Conservation (phyloP, 1,140 invertebrate genomes). For the Melitaea cinxia region DNA sequence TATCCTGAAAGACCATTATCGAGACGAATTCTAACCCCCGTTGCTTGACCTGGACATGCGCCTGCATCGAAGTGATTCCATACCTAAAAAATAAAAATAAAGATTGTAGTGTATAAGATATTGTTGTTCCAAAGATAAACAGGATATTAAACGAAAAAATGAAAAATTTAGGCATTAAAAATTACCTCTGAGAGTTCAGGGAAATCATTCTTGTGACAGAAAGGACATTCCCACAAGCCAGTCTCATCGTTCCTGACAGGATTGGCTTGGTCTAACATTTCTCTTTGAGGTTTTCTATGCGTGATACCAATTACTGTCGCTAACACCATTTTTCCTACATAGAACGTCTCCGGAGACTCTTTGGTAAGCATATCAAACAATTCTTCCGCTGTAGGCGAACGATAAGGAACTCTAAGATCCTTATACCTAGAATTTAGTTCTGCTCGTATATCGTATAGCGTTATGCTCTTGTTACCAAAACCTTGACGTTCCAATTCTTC, state of each 20-base stretch:
- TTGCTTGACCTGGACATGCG: conserved; percentile 96
- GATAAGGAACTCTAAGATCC: conserved; percentile 92
- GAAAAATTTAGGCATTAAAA: no score
- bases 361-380: conserved; percentile 98
- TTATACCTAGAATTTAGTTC: conserved; percentile 98
- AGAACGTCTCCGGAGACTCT: conserved; percentile 97
- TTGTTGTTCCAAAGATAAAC: no score
- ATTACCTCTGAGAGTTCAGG: conserved; percentile 94
- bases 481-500: conserved; percentile 97
- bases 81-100: conserved; percentile 71
- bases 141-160: no score
- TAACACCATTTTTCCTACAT: conserved; percentile 93
- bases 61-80: conserved; percentile 99
- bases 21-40: conserved; percentile 93
- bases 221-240: conserved; percentile 98
- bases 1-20: conserved; percentile 98
- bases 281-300: conserved; percentile 93
- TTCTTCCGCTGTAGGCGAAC: conserved; percentile 91
- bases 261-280: conserved; percentile 97
- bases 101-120: not conserved
- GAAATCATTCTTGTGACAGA: conserved; percentile 97
- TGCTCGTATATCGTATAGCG: conserved; percentile 97
- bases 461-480: conserved; percentile 98
- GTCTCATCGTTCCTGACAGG: conserved; percentile 97
- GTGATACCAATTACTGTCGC: conserved; percentile 90